Base-by-base conservation (phyloP, 2,797 vertebrate genomes). In the Neosilurus hyrtlii region DNA sequence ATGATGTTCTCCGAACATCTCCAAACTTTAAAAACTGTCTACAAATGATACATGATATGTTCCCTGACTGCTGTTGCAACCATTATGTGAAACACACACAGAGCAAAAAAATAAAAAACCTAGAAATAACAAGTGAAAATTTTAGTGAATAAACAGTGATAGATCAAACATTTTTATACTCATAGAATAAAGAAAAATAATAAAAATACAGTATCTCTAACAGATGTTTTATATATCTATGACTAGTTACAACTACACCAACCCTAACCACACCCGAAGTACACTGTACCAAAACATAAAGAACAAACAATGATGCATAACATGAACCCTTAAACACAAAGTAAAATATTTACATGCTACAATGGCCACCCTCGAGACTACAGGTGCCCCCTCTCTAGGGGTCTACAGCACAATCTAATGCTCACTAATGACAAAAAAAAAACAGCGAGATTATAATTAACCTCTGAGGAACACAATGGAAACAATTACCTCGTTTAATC, bases 401-500 rank as follows among this genome's bases (percentile, higher is more conserved):
- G 20, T 54, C 24, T 56, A 30, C 68, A 57, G 51, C 54, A 37
- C 20, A 72, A 57, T 61, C 68, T 81, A 84, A 86, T 79, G 16
- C 30, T 37, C 83, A n/a, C 82, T 81, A 83, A 84, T 75, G 30
- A 81, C 81, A 85, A 86, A 86, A 70, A 84, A 86, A 86, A 43
- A 43, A 11, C 57, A 43, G 71, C 82, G 54, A 26, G 11, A 20
- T 30, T 56, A 85, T 88, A 87, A 90, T 88, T 87, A 67, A 88
- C 83, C 81, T 85, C 20, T 49, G 63, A 35, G 80, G 86, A 86
- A 87, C 62, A 57, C 65, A 62, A 67, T 54, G 67, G 73, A 90
- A 89, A 81, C 82, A 72, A 77, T 83, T 76, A 59, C 86, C 80
- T 37, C 80, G 71, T 84, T 87, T 83, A 83, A 86, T 75, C 75